Base-by-base conservation (phyloP, 2,797 vertebrate genomes). In the Malacoraja senta region DNA sequence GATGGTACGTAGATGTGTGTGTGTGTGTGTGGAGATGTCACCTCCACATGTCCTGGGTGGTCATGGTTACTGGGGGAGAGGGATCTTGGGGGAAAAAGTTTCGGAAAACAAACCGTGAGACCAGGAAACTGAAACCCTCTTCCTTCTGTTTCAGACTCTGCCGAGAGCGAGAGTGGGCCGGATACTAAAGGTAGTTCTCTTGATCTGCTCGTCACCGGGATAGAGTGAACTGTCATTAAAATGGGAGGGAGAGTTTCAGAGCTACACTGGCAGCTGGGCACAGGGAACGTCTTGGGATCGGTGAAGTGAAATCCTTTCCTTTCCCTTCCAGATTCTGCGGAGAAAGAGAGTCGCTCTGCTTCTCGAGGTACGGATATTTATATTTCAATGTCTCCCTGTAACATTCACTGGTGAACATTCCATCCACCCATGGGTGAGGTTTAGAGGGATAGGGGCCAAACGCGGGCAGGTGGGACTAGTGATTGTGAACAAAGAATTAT, bases 71-170 rank as follows among this genome's bases (percentile, higher is more conserved):
- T 58, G 44, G 53, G 44, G 81, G 44, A 53, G 44, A 53, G 44
- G n/a, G 84, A 68, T 3, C n/a, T 68, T 53, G 8, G 19, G 8
- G 19, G 61, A 35, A 68, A 88, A 35, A n/a, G n/a, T 7, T 88
- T 88, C 1, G 15, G 61, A 53, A 35, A 19, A 35, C 8, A 15
- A 8, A 88, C 19, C 8, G 3, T 32, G 61, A 21, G n/a, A n/a
- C 61, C 58, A n/a, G 26, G 83, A 63, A 63, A 63, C 83, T 61
- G 53, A 88, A 88, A 21, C 4, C n/a, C n/a, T 88, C 61, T 35
- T 68, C 32, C 24, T 44, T 92, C 1, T 92, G 90, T 58, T 92
- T 76, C 90, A 58, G 90, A 92, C 9, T 92, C 90, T 74, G 68
- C 21, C 6, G 90, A 92, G 71, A 92, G 76, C n/a, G 61, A 88